phyloP scores from a whole-genome alignment of 2,888 invertebrate genomes.

The Agriopis leucophaearia region DNA sequence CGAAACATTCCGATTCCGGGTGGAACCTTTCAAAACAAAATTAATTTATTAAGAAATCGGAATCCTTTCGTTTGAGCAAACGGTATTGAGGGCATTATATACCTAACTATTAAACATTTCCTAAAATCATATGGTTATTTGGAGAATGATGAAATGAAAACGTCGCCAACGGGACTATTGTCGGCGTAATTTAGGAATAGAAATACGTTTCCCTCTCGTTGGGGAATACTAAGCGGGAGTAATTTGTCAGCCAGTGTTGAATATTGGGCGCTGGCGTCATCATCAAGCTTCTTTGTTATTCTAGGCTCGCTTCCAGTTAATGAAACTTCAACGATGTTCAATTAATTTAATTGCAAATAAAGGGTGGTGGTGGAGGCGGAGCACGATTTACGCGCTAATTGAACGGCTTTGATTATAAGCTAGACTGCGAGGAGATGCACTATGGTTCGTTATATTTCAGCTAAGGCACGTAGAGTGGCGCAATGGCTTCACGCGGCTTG shows the following conservation, averaged over 20 bases:
- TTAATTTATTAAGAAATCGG: slow-evolving; percentile 14
- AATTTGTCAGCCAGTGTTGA: slow-evolving; percentile 65
- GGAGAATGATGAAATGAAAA: slow-evolving; percentile 27
- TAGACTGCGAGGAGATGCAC: slow-evolving; percentile 11
- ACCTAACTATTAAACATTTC: slow-evolving; percentile 1
- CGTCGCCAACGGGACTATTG: slow-evolving; percentile 28
- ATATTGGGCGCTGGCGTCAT: slow-evolving; percentile 60
- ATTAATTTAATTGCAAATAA: slow-evolving; percentile 67
- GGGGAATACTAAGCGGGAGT: slow-evolving; percentile 62
- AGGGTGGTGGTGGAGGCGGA: slow-evolving; percentile 46
- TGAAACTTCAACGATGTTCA: slow-evolving; percentile 63
- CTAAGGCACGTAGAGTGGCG: not conserved
- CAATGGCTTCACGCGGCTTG: not conserved
- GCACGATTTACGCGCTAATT: slow-evolving; percentile 45
- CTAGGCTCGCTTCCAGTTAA: slow-evolving; percentile 58
- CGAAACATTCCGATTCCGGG: slow-evolving; percentile 7
- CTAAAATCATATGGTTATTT: slow-evolving; percentile 21
- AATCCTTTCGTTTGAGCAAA: slow-evolving; percentile 12
- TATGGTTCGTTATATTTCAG: slow-evolving; percentile 4
- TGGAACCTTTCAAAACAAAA: slow-evolving; percentile 14
- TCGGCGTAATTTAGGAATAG: slow-evolving; percentile 36
- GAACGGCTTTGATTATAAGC: slow-evolving; percentile 43
- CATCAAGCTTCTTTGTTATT: slow-evolving; percentile 64
- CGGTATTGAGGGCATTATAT: not conserved
- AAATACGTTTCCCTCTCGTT: slow-evolving; percentile 48